A percentile compares a stretch with the other conserved stretches of the same genome.
These are phyloP conservation scores for Epizoanthus ramosus DNA, from an alignment of 92 coral and sea anemone species.

Conservation along the genomic window DNA sequence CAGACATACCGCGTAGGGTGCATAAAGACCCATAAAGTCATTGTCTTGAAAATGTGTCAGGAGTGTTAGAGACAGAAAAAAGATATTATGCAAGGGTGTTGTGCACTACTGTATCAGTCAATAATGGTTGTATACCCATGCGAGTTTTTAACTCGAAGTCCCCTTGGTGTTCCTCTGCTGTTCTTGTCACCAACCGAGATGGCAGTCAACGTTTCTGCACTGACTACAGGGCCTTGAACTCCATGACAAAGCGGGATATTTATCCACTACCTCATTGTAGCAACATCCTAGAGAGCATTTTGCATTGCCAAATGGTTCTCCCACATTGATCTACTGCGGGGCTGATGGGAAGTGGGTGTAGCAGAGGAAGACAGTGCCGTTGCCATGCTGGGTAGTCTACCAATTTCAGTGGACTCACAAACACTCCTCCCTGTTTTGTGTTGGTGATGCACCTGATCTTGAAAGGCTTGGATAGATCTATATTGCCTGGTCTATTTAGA, in stretches of 20 bases:
- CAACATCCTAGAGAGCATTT: slow-evolving; percentile 45
- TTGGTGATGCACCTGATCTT: slow-evolving; percentile 42
- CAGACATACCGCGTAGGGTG: too few species aligned
- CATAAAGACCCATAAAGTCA: too few species aligned
- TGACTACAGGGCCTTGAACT: slow-evolving; percentile 53
- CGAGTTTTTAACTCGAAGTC: neutral
- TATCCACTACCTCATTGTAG: slow-evolving; percentile 48
- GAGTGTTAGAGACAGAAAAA: neutral
- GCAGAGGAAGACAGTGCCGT: slow-evolving; percentile 32
- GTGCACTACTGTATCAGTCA: too few species aligned
- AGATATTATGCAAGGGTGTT: too few species aligned
- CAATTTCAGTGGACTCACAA: too few species aligned
- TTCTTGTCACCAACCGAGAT: neutral
- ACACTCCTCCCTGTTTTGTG: slow-evolving; percentile 9
- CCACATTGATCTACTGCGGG: slow-evolving; percentile 37
- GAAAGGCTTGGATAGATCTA: slow-evolving; percentile 21
- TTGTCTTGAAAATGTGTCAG: neutral
- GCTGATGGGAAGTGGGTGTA: slow-evolving; percentile 29
- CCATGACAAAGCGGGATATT: slow-evolving; percentile 35
- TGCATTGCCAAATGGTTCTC: slow-evolving; percentile 47
- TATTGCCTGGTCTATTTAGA: slow-evolving; percentile 45
- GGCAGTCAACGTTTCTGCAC: slow-evolving; percentile 32
- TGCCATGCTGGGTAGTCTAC: slow-evolving; percentile 19
- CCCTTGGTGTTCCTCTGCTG: slow-evolving; percentile 49
- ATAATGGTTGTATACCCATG: too few species aligned